Base-by-base conservation (phyloP, 2,113 vertebrate genomes). In the Stomatorhinus ivindoensis region DNA sequence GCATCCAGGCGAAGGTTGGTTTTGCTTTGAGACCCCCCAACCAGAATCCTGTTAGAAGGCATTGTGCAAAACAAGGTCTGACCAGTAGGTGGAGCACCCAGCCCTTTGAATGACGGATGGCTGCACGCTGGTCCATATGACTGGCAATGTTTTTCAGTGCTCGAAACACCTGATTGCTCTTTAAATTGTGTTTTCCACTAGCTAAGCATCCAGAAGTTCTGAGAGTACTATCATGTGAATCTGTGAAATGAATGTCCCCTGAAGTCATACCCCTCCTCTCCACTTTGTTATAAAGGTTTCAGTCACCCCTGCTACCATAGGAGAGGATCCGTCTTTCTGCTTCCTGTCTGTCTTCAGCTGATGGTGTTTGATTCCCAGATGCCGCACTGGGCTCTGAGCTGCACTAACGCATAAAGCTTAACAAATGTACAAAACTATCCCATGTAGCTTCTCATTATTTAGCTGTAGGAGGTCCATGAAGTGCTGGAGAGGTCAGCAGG, bases 31-130 rank as follows among this genome's bases (percentile, higher is more conserved):
- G 65, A 31, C 51, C n/a, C 65, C 65, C n/a, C 65, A 69, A 69
- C 65, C 24, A 15, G 27, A 11, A 31, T 9, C n/a, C 27, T 73
- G 3, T 73, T 46, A 31, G 24, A 86, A 35, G 42, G 31, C 27
- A 44, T 61, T 17, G 17, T 88, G 89, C 76, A 88, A 83, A 82
- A 21, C 86, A 61, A 10, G 8, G 24, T 42, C 44, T 48, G 50
- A 58, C n/a, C 89, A 88, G 51, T 88, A 90, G 89, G 42, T 90
- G 89, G 89, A 48, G 73, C 24, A 58, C 47, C n/a, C 47, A 83
- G 11, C 39, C 89, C 51, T 88, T 53, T 1, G 3, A 89, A 53
- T 15, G 85, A 15, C 24, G 10, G 8, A 89, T 48, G 39, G n/a
- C 4, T 27, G 15, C 42, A 13, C 6, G 84, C 47, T n/a, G n/a